Percentiles rank a stretch among this genome's conserved stretches.
Conservation (phyloP, 2,797 vertebrate genomes). For the Loris lydekkerianus region DNA sequence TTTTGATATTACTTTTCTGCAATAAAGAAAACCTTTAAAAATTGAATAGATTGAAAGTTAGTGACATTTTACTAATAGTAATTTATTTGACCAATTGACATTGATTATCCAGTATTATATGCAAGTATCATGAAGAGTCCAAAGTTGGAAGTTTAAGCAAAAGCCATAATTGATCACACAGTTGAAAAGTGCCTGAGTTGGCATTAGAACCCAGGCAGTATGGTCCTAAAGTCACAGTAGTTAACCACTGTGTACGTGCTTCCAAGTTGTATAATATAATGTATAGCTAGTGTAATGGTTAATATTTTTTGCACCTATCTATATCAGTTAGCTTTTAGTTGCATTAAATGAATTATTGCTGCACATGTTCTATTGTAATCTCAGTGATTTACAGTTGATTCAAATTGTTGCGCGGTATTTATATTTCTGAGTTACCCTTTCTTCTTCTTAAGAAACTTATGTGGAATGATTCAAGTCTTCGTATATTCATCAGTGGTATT, state of each 20-base stretch:
- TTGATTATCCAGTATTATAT: not conserved
- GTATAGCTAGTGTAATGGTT: not conserved
- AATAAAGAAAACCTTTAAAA: not conserved
- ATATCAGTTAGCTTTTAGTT: not conserved
- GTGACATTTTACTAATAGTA: not conserved
- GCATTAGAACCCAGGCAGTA: not conserved
- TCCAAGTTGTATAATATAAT: not conserved
- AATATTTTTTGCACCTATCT: not conserved
- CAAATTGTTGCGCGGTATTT: conserved; percentile 15
- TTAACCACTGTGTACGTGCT: not conserved
- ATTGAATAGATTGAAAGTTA: not conserved
- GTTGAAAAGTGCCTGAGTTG: not conserved
- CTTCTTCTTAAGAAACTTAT: not conserved
- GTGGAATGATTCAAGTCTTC: not conserved
- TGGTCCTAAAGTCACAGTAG: not conserved
- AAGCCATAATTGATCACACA: not conserved
- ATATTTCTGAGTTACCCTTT: not conserved
- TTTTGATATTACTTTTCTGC: conserved; percentile 22
- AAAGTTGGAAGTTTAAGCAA: conserved; percentile 35
- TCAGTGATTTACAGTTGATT: not conserved
- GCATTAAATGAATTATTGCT: not conserved
- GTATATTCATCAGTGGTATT: not conserved
- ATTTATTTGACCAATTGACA: not conserved
- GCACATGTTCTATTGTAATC: not conserved
- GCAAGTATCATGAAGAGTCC: not conserved